Base-by-base conservation (phyloP, 2,888 invertebrate species). In the Hoplodrina ambigua region DNA sequence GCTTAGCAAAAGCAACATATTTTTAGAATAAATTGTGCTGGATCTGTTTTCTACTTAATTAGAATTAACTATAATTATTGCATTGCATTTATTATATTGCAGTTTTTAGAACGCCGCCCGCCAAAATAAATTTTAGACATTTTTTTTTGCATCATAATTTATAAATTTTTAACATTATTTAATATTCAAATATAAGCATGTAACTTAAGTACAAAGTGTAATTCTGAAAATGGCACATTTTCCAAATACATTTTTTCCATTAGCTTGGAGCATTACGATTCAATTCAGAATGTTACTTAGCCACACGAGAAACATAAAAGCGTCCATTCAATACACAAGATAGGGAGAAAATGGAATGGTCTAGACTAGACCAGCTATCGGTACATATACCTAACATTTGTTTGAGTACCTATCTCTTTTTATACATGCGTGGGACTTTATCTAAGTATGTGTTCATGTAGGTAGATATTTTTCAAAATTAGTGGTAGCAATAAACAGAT, bases 301-400 rank as follows among this genome's bases (percentile, higher is more conserved):
- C 57, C 82, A 62, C 70, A 75, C 50, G 78, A 77, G 81, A 55
- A 37, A 13, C 67, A 72, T 78, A 68, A 79, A 79, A 37, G 61
- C 65, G 25, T 19, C 59, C 68, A 80, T 82, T 71, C 80, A 75
- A 79, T 82, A 75, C 75, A 59, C 60, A 17, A 70, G 72, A 78
- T 79, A 79, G 71, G 70, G 76, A 78, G 72, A 78, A 79, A 82
- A 85, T 84, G 76, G 77, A 72, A 82, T 73, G 72, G 80, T 85
- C 84, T 86, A 82, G 86, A 78, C 80, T 80, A 61, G 65, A 65
- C 77, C 56, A 79, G 84, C 72, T 75, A 66, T 70, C 69, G 33
- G 61, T 49, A 56, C 52, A 33, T 41, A 46, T 60, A 79, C 49
- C 25, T 65, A 25, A 44, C 25, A 11, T 53, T 55, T 30, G 11